phyloP scores from a whole-genome alignment of 2,113 vertebrate genomes.

The Arvicanthis niloticus region DNA sequence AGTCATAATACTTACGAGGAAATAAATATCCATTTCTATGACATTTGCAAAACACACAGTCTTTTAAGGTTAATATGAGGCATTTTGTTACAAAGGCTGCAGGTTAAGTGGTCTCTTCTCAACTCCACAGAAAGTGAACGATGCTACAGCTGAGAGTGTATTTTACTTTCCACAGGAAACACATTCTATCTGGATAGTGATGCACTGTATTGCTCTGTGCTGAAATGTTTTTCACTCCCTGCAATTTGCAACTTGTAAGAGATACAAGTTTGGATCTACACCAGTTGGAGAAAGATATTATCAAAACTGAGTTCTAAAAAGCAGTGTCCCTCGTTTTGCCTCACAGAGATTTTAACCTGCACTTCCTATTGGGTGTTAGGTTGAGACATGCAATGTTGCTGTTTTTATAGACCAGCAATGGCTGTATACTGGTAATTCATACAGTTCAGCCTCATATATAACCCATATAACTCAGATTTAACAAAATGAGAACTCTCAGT shows the following conservation, averaged over 20 bases:
- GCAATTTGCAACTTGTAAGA: constrained; percentile 81
- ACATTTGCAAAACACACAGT: constrained; percentile 85
- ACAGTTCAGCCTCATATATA: neutral
- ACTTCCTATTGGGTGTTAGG: neutral
- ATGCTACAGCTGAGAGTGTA: constrained; percentile 74
- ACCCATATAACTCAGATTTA: neutral
- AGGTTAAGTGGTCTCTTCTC: constrained; percentile 86
- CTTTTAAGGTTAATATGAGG: constrained; percentile 86
- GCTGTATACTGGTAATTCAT: neutral
- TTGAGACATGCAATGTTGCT: neutral
- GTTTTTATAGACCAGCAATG: neutral
- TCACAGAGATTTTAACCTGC: neutral
- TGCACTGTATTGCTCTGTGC: constrained; percentile 85
- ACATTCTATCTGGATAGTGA: constrained; percentile 80
- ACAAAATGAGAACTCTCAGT: constrained; percentile 42
- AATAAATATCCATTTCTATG: constrained; percentile 90
- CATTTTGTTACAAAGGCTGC: constrained; percentile 88
- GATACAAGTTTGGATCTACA: constrained; percentile 80
- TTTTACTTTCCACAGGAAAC: constrained; percentile 82
- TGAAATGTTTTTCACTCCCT: constrained; percentile 82
- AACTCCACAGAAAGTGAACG: constrained; percentile 71
- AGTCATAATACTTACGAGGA: constrained; percentile 90
- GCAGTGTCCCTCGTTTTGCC: constrained; percentile 63
- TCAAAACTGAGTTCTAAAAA: constrained; percentile 63
- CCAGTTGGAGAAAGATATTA: constrained; percentile 75